Evolutionary conservation across 2,113 vertebrate genomes (phyloP), one percentile per base, ranked within the genome.

Genomic region (Jaculus jaculus): DNA sequence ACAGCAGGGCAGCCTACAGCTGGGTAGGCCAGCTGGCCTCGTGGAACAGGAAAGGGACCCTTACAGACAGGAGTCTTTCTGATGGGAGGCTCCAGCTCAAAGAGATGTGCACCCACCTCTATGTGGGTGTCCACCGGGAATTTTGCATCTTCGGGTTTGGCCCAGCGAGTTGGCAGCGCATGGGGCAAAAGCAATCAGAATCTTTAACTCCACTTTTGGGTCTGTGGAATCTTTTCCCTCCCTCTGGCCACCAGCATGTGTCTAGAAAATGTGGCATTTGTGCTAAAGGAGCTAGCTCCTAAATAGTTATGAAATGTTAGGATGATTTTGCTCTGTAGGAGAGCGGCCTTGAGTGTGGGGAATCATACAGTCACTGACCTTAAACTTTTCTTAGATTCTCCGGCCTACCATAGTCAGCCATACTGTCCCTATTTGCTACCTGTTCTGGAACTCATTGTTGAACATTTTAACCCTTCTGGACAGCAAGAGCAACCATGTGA

Each of bases 381-480:
- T 69, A 24, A 65, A 32, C 39, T 89, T 75, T 89, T n/a, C 37
- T 54, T 86, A 86, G 61, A 26, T 11, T 30, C 69, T 86, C 89
- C 75, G 47, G 37, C 69, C 23, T 71, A 10, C 39, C 10, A 17
- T 16, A 34, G 68, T 78, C 37, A 17, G 7, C 30, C 20, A 34
- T 32, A 34, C 6, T 84, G 3, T 47, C 71, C n/a, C 42, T 60
- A 28, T 18, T 73, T 84, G 73, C 65, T 79, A 7, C 28, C 20
- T 61, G 8, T 94, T 75, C 61, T 85, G 77, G 72, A 83, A 90
- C 84, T 95, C 58, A 86, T 71, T 79, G 80, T 37, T 37, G 79
- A 88, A 71, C 74, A 39, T 54, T 20, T n/a, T n/a, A 78, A 88
- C 23, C 82, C 21, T 20, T 90, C 34, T 23, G 75, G 30, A 47